Base-by-base conservation (phyloP, 2,888 invertebrate genomes). In the Cynaeus angustus region DNA sequence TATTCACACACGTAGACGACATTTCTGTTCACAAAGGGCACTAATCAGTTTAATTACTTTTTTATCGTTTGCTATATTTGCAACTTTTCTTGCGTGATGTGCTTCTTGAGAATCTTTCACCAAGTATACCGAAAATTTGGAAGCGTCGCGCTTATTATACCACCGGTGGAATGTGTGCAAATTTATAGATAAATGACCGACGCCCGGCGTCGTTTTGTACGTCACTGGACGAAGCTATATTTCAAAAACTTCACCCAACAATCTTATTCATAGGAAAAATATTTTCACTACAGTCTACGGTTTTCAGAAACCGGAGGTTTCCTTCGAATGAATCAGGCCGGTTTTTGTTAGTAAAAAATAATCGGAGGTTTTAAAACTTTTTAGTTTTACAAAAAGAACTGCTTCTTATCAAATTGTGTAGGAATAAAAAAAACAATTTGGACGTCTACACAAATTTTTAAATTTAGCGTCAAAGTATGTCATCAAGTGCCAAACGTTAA, bases 121-220 rank as follows among this genome's bases (percentile, higher is more conserved):
- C 6, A 50, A 58, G 59, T 69, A 21, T 21, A 52, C 53, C 14
- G 46, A 43, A 21, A 55, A 16, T 50, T 56, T 28, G 45, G 14
- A 55, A 50, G 50, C 28, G 69, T 75, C 74, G 69, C 75, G 78
- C 79, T 80, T 80, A 80, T 79, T 76, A 76, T 77, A 70, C 72
- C 70, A 72, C 59, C 76, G 71, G 66, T 71, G 81, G 79, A 77
- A 81, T 81, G 80, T 80, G 81, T 77, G 75, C 76, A 73, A 79
- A 80, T 82, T 78, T 79, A 79, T 77, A 79, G 80, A 78, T 78
- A 80, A 77, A 75, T 76, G 75, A 77, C 75, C 79, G 82, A 80
- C 80, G 81, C 78, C 77, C 71, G 74, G 76, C 79, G 76, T 77
- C 77, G 64, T 66, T 43, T 9, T 41, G 38, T 55, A 66, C 79